phyloP scores from a whole-genome alignment of 2,797 vertebrate species.

The Sebastes paucispinis region DNA sequence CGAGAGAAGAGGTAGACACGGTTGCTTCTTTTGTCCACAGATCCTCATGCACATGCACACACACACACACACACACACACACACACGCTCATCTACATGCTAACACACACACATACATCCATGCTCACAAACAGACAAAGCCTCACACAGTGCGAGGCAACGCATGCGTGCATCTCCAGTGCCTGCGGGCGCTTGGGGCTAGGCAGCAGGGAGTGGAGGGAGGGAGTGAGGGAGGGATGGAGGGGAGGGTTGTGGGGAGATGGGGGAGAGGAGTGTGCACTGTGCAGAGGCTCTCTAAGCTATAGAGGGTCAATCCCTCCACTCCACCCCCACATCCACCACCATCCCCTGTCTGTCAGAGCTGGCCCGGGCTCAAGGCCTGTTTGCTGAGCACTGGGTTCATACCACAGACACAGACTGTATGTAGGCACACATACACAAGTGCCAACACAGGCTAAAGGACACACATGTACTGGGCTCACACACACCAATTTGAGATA shows the following conservation, averaged over 20 bases:
- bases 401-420: conserved; percentile 21
- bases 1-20: conserved; percentile 58
- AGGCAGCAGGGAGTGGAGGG: conserved; percentile 71
- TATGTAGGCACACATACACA: conserved; percentile 14
- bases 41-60: conserved; percentile 30
- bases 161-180: conserved; percentile 77
- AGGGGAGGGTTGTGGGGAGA: conserved; percentile 38
- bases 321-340: conserved; percentile 40
- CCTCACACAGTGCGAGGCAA: conserved; percentile 73
- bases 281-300: conserved; percentile 67
- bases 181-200: conserved; percentile 74
- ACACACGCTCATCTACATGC: conserved; percentile 34
- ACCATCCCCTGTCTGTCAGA: conserved; percentile 43
- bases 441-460: not conserved
- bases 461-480: conserved; percentile 7
- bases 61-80: conserved; percentile 2
- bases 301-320: conserved; percentile 71
- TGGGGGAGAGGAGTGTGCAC: conserved; percentile 36
- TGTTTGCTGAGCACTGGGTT: conserved; percentile 38
- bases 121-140: conserved; percentile 75
- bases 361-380: conserved; percentile 67
- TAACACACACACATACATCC: conserved; percentile 41
- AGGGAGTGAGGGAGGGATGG: not conserved
- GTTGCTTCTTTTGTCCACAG: conserved; percentile 75
- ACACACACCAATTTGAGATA: conserved; percentile 23